Evolutionary conservation across 1,140 invertebrate genomes (phyloP).

Genomic region (Helicoverpa armigera): DNA sequence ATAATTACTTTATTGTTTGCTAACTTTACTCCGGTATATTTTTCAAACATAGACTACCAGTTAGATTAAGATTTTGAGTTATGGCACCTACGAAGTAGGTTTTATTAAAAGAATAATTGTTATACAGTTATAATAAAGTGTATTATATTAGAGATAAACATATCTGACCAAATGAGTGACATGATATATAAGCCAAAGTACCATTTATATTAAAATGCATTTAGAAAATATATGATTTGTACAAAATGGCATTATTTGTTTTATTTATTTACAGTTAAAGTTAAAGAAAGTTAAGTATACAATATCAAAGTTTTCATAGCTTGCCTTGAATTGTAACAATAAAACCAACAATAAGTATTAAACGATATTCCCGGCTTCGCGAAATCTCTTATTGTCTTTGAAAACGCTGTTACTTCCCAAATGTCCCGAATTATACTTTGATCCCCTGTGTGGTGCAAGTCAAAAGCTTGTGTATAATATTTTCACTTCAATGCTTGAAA

Average conservation of each 20-base stretch:
- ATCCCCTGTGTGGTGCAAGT: slow-evolving; percentile 38
- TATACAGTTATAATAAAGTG: slow-evolving; percentile 1
- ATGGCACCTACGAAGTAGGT: slow-evolving; percentile 17
- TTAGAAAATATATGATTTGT: slow-evolving; percentile 38
- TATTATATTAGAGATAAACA: background rate
- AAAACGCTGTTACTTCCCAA: slow-evolving; percentile 56
- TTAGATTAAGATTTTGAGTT: background rate
- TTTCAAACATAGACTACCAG: background rate
- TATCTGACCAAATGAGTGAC: background rate
- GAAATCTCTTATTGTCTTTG: slow-evolving; percentile 59
- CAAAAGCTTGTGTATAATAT: slow-evolving; percentile 4
- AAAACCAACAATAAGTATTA: slow-evolving; percentile 56
- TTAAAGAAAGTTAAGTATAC: background rate
- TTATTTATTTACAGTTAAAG: background rate
- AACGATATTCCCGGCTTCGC: slow-evolving; percentile 55
- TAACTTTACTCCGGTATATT: background rate
- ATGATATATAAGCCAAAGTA: background rate
- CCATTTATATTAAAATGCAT: slow-evolving; percentile 44
- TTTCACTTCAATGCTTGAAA: background rate
- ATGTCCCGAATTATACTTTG: slow-evolving; percentile 50
- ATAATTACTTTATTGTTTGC: background rate
- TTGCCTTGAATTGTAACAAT: slow-evolving; percentile 35
- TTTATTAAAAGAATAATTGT: background rate
- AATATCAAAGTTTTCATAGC: slow-evolving; percentile 9
- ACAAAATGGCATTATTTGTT: slow-evolving; percentile 7